Evolutionary conservation across 1,140 invertebrate species (phyloP), one percentile per base, ranked within the genome.

Genomic region (Drosophila eugracilis): DNA sequence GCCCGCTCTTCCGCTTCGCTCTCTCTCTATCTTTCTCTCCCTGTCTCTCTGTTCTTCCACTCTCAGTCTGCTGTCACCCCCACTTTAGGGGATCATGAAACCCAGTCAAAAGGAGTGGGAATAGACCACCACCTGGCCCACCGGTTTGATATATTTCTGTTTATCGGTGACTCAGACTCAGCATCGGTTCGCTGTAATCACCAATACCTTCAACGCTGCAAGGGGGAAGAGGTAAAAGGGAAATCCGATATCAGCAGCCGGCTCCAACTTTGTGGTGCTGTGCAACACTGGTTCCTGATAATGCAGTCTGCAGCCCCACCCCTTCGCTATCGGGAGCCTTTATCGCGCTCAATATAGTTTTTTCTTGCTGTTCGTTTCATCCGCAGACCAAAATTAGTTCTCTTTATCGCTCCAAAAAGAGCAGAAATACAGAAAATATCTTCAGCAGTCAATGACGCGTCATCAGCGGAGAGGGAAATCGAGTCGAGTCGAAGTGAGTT

Each of bases 391-490:
- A 63, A 49, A 78, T 52, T 37, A 57, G 55, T 54, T 30, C 21
- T 60, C 47, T 75, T 83, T 78, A 88, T 85, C 77, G 41, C 7
- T 28, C 19, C 28, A 17, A 44, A 45, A 77, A 47, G 48, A 77
- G 63, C 32, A 57, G 60, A 75, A 44, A 70, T 73, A 73, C 70
- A 45, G 42, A 45, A 44, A 45, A 78, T 79, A 76, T 80, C 72
- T 76, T 54, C 54, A 57, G 69, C 54, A 75, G 39, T 41, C 50
- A 50, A 47, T 85, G 81, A 60, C 81, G 81, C 83, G 81, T 86
- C 81, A 86, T 69, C 78, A 83, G 15, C 52, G 24, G 21, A 52
- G 69, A 58, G 55, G 57, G 77, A 42, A 42, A n/a, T 32, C 14
- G 36, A 39, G 15, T 39, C 17, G 14, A 36, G 14, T 36, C n/a